Evolutionary conservation across 1,140 invertebrate species (phyloP).

Genomic region (Ostrea edulis): DNA sequence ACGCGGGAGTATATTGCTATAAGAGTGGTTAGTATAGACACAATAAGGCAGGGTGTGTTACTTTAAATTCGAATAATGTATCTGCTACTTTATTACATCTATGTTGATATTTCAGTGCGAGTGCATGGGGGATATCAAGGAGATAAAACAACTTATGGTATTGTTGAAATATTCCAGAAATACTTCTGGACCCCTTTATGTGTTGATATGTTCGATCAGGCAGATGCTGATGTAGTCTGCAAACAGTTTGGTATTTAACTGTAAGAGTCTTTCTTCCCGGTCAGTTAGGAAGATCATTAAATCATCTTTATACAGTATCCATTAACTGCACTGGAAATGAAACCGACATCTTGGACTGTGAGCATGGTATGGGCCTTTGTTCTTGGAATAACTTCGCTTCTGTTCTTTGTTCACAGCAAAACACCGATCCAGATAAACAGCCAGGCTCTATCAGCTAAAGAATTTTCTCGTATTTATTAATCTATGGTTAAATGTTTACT

Average conservation of each 20-base stretch:
- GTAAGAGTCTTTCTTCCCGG: slow-evolving; percentile 59
- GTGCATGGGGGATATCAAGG: slow-evolving; percentile 55
- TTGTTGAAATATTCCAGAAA: slow-evolving; percentile 60
- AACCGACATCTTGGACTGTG: slow-evolving; percentile 57
- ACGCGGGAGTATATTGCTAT: slow-evolving; percentile 63
- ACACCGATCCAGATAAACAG: background rate
- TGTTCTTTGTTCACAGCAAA: slow-evolving; percentile 57
- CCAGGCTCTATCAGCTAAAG: too few species aligned
- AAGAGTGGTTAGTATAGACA: slow-evolving; percentile 57
- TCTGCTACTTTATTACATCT: too few species aligned
- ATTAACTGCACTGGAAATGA: slow-evolving; percentile 63
- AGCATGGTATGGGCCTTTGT: slow-evolving; percentile 50
- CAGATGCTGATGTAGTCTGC: slow-evolving; percentile 71
- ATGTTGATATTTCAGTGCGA: slow-evolving; percentile 65
- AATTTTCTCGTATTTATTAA: too few species aligned
- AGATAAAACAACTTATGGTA: slow-evolving; percentile 56
- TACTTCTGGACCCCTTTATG: slow-evolving; percentile 70
- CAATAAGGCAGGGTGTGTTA: too few species aligned
- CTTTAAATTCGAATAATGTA: too few species aligned
- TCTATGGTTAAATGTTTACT: too few species aligned
- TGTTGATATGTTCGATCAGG: slow-evolving; percentile 66
- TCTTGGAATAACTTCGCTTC: slow-evolving; percentile 59
- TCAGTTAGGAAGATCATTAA: slow-evolving; percentile 58
- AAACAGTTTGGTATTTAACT: slow-evolving; percentile 69
- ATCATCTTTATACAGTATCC: slow-evolving; percentile 53